Evolutionary conservation across 2,888 invertebrate genomes (phyloP), one percentile per base, ranked within the genome.

Genomic region (Stenoptilia bipunctidactyla): DNA sequence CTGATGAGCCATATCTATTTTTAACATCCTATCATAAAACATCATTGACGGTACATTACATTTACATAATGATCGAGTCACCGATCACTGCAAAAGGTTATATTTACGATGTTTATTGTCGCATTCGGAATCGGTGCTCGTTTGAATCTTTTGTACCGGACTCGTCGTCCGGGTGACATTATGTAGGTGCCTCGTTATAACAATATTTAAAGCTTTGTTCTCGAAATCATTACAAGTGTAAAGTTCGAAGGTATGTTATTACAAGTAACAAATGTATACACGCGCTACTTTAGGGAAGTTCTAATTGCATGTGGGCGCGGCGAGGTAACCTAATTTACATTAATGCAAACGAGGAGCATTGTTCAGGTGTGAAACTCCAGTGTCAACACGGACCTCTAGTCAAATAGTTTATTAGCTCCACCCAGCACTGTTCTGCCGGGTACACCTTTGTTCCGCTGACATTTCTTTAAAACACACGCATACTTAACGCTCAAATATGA

Each of bases 281-380:
- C 65, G 69, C 61, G 71, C 76, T 72, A 73, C 71, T 76, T 76
- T 72, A 61, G 71, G 72, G 68, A 56, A 62, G 71, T 58, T 80
- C 80, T 83, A 82, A 83, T 80, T 80, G 80, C 75, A 76, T 60
- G 79, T 77, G 76, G 80, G 79, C 73, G 76, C 70, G 53, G 55
- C 53, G 60, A 20, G 73, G 74, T 82, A 79, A 77, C 80, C 80
- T 80, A 83, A 83, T 83, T 83, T 82, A 83, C 80, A 83, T 82
- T 80, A 80, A 83, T 82, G 82, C 76, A 82, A 83, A 83, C 82
- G 82, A 82, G 80, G 54, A 71, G 79, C 80, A 80, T 82, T 83
- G 82, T 82, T 80, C 82, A 80, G 80, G 82, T 83, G 82, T 79
- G 77, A 83, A 82, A 76, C 76, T 73, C 73, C 71, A 80, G 80